Conservation (phyloP, 2,113 vertebrate genomes). For the Phasianus colchicus region DNA sequence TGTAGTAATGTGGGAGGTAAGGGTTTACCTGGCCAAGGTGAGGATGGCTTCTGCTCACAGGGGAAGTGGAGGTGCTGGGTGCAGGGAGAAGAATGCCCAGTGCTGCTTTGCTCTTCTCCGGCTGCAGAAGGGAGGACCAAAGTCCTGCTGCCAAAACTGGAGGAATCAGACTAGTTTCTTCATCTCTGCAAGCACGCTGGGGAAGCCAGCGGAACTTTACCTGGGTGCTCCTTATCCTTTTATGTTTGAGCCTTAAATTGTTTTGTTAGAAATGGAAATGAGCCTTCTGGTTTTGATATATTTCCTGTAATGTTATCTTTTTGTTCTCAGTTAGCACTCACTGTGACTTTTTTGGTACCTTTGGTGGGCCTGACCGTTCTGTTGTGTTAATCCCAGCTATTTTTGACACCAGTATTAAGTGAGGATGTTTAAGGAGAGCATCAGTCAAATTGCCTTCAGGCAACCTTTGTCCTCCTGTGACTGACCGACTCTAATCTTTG, state of each 20-base stretch:
- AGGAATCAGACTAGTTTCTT: no score
- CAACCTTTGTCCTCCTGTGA: background rate
- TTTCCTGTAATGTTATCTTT: background rate
- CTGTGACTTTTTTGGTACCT: background rate
- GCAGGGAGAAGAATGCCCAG: accelerated
- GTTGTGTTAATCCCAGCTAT: background rate
- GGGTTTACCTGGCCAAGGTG: background rate
- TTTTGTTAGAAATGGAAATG: background rate
- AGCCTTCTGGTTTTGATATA: background rate
- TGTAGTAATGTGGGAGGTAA: accelerated
- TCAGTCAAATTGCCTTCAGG: background rate
- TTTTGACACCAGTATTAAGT: background rate
- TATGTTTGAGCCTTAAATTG: background rate
- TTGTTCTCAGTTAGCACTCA: background rate
- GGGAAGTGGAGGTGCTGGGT: background rate
- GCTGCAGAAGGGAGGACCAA: background rate
- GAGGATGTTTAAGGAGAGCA: background rate
- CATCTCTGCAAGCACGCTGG: accelerated
- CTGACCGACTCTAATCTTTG: background rate
- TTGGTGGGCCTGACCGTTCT: background rate
- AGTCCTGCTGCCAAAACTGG: background rate
- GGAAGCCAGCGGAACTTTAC: background rate
- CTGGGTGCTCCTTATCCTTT: background rate
- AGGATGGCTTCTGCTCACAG: background rate
- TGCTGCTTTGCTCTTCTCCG: background rate